Percentiles rank a stretch among this genome's conserved stretches.
phyloP scores from a whole-genome alignment of 1,140 invertebrate genomes.

The Conus ventricosus region DNA sequence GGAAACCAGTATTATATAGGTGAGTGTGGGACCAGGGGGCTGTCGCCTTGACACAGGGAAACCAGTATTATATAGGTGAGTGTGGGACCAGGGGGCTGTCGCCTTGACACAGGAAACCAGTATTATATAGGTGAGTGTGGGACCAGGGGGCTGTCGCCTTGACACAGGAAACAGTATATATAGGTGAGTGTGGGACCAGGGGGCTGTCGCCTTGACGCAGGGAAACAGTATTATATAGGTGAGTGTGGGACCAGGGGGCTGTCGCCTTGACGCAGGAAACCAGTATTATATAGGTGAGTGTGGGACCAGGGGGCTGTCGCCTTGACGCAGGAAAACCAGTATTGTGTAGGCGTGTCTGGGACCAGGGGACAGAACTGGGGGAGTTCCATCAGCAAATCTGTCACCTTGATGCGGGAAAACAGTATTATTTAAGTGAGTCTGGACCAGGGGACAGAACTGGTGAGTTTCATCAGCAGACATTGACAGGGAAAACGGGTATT shows the following conservation, averaged over 20 bases:
- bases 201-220: not conserved
- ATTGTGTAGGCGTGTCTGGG: conserved; percentile 73
- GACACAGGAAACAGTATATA: conserved; percentile 96
- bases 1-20: not conserved
- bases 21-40: not conserved
- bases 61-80: conserved; percentile 84
- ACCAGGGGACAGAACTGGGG: too few relatives aligned
- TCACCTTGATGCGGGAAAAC: conserved; percentile 94
- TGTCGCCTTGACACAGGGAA: conserved; percentile 95
- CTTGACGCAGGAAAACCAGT: conserved; percentile 98
- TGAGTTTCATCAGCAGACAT: not conserved
- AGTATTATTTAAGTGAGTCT: conserved; percentile 97
- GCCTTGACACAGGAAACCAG: not conserved
- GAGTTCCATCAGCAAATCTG: not conserved
- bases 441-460: not conserved
- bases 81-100: not conserved
- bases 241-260: not conserved
- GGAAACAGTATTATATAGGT: not conserved
- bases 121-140: not conserved
- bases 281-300: conserved; percentile 97
- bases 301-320: conserved; percentile 74
- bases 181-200: not conserved
- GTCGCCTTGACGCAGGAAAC: conserved; percentile 94
- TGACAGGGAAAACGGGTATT: conserved; percentile 81
- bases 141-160: conserved; percentile 79